Evolutionary conservation across 1,140 invertebrate species (phyloP).

Genomic region (Papilio dardanus): DNA sequence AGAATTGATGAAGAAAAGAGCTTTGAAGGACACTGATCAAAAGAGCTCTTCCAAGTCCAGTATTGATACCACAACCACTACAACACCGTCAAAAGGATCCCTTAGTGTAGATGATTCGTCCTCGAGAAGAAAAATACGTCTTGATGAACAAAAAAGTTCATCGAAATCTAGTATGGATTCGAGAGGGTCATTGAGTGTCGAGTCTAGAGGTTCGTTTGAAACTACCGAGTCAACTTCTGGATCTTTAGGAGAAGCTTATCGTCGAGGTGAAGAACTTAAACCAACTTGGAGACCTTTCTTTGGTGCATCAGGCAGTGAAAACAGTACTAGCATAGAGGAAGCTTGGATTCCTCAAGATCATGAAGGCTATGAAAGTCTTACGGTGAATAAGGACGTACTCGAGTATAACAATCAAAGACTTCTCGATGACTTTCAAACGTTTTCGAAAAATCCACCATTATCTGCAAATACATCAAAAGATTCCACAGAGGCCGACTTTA

Average conservation of each 20-base stretch:
- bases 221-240: constrained; percentile 89
- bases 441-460: constrained; percentile 81
- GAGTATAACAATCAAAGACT: constrained; percentile 78
- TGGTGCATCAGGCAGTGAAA: constrained; percentile 88
- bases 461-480: constrained; percentile 84
- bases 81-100: constrained; percentile 78
- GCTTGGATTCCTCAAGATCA: constrained; percentile 90
- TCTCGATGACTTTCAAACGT: constrained; percentile 80
- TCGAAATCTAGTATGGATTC: constrained; percentile 85
- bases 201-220: constrained; percentile 87
- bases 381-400: constrained; percentile 74
- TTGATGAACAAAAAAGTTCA: constrained; percentile 82
- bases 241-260: constrained; percentile 86
- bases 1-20: constrained; percentile 71
- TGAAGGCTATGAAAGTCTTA: constrained; percentile 84
- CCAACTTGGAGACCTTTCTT: constrained; percentile 92
- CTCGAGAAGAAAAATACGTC: constrained; percentile 71
- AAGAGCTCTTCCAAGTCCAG: constrained; percentile 80
- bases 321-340: constrained; percentile 91
- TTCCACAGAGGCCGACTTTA: constrained; percentile 85
- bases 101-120: constrained; percentile 80
- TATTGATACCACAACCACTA: constrained; percentile 77
- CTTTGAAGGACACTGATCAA: constrained; percentile 75
- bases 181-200: constrained; percentile 84
- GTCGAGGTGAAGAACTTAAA: constrained; percentile 86